phyloP scores from a whole-genome alignment of 2,888 invertebrate genomes.

The Andricus curvator region DNA sequence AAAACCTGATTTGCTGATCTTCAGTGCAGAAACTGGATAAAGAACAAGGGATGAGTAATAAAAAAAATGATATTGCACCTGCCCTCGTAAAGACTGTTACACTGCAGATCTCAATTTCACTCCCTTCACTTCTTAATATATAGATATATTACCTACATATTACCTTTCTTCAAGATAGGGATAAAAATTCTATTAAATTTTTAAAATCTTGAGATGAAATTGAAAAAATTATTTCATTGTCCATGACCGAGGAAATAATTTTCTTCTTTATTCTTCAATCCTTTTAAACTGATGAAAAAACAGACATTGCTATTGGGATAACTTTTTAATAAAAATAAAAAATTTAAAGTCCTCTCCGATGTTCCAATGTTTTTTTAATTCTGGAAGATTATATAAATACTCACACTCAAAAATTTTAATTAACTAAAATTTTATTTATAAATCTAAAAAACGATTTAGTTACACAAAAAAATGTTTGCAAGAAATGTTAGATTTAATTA shows the following conservation, averaged over 20 bases:
- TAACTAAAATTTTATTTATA: too few relatives aligned
- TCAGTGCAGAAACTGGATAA: neutral
- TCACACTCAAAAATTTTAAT: too few relatives aligned
- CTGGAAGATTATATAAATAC: too few relatives aligned
- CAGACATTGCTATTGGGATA: neutral
- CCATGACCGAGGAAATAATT: neutral
- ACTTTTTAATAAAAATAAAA: neutral
- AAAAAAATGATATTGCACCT: conserved; percentile 30
- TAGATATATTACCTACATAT: neutral
- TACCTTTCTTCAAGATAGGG: conserved; percentile 3
- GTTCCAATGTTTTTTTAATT: too few relatives aligned
- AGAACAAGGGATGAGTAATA: conserved; percentile 27
- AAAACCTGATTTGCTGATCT: conserved; percentile 28
- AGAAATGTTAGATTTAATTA: too few relatives aligned
- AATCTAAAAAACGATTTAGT: too few relatives aligned
- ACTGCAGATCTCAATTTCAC: conserved; percentile 19
- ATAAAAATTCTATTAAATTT: conserved; percentile 17
- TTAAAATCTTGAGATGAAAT: conserved; percentile 15
- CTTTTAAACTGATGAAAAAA: neutral
- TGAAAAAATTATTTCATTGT: neutral
- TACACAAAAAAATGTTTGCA: too few relatives aligned
- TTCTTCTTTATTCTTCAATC: neutral
- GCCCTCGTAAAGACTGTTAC: conserved; percentile 30
- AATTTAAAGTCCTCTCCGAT: neutral
- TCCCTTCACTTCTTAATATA: conserved; percentile 12